Conservation (phyloP, 1,140 invertebrate species). For the Drosophila guanche region DNA sequence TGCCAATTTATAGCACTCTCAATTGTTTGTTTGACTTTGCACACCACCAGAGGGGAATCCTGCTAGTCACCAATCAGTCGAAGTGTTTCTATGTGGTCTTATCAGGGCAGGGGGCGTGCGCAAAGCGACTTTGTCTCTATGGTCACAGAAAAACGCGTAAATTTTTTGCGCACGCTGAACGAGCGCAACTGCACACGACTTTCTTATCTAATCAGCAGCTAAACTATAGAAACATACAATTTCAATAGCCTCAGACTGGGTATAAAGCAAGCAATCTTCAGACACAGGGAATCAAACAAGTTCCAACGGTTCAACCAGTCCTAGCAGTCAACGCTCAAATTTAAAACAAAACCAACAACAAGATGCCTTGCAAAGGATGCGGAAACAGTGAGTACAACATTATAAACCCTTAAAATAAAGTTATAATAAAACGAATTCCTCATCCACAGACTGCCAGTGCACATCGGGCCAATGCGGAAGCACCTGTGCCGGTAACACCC, state of each 20-base stretch:
- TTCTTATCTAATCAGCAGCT: constrained; percentile 53
- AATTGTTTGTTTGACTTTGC: constrained; percentile 34
- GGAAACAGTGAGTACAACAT: constrained; percentile 63
- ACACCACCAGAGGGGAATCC: constrained; percentile 19
- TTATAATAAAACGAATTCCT: constrained; percentile 6
- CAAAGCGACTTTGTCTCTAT: constrained; percentile 33
- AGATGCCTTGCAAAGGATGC: constrained; percentile 74
- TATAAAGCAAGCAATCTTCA: constrained; percentile 32
- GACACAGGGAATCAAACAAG: constrained; percentile 16
- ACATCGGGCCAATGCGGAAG: constrained; percentile 63
- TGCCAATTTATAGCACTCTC: constrained; percentile 43
- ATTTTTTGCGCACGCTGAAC: constrained; percentile 47
- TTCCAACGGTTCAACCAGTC: constrained; percentile 5
- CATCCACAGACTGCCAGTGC: constrained; percentile 59
- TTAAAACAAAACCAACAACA: constrained; percentile 11
- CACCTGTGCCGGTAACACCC: constrained; percentile 59
- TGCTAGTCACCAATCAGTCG: not conserved
- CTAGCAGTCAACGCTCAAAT: not conserved
- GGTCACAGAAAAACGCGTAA: not conserved
- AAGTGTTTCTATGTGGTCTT: constrained; percentile 16
- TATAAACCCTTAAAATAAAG: not conserved
- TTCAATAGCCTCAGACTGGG: not conserved
- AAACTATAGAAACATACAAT: no score
- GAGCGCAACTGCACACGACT: constrained; percentile 56
- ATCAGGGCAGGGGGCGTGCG: constrained; percentile 31